Percentiles rank a stretch among this genome's conserved stretches.
These are phyloP conservation scores for Phortica okadai DNA, from an alignment of 2,888 invertebrate species.

Conservation along the genomic window DNA sequence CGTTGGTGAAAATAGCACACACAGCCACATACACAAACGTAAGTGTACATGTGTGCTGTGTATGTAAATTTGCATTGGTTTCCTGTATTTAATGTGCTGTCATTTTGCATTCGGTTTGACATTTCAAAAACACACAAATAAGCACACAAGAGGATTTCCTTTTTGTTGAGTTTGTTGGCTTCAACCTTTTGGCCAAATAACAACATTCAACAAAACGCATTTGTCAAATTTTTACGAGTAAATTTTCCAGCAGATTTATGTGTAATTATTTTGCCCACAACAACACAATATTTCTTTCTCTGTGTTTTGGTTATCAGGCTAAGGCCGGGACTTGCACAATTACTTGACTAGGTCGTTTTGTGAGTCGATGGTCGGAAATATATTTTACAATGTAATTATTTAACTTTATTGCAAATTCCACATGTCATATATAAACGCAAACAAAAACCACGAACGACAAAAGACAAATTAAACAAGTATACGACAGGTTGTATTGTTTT, in stretches of 20 bases:
- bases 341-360: neutral
- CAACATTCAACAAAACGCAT: conserved; percentile 1
- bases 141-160: neutral
- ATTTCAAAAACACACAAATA: neutral
- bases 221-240: conserved; percentile 7
- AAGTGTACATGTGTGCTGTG: neutral
- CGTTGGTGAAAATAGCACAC: neutral
- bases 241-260: conserved; percentile 28
- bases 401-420: too few species aligned
- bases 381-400: too few species aligned
- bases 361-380: neutral
- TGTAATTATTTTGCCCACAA: conserved; percentile 7
- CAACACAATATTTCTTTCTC: neutral
- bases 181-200: neutral
- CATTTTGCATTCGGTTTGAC: neutral
- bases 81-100: neutral
- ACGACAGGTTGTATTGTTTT: too few species aligned
- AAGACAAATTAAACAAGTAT: neutral
- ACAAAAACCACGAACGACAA: too few species aligned
- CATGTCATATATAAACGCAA: too few species aligned
- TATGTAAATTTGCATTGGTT: too few species aligned
- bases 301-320: neutral
- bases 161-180: neutral
- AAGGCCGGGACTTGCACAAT: too few species aligned
- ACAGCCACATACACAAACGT: neutral